Evolutionary conservation across 1,140 invertebrate genomes (phyloP).

Genomic region (Bemisia tabaci): DNA sequence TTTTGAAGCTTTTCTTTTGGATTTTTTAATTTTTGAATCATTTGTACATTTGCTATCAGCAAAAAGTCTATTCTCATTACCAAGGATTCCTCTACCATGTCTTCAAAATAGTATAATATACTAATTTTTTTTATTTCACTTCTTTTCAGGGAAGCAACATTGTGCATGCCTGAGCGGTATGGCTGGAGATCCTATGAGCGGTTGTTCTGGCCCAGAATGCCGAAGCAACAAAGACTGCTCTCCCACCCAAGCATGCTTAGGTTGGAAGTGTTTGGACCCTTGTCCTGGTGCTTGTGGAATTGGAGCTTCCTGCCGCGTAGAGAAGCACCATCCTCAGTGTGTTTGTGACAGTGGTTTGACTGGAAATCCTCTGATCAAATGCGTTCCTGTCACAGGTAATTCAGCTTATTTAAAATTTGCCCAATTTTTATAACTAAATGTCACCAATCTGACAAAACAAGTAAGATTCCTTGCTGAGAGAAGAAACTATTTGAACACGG

Average conservation of each 20-base stretch:
- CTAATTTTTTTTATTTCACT: too few species aligned
- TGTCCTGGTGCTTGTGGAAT: constrained; percentile 67
- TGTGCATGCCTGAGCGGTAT: constrained; percentile 62
- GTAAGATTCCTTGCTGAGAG: too few species aligned
- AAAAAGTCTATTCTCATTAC: too few species aligned
- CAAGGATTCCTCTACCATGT: too few species aligned
- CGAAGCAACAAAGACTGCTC: constrained; percentile 58
- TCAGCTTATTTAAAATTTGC: neutral
- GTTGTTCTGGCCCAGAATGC: constrained; percentile 62
- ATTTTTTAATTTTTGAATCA: too few species aligned
- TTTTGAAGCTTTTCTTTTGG: too few species aligned
- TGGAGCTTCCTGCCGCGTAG: constrained; percentile 50
- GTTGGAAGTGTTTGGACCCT: constrained; percentile 59
- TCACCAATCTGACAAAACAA: too few species aligned
- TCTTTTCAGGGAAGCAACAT: constrained; percentile 38
- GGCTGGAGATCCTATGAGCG: constrained; percentile 61
- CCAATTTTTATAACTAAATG: too few species aligned
- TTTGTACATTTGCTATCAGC: too few species aligned
- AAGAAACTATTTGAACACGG: too few species aligned
- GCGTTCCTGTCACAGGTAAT: constrained; percentile 39
- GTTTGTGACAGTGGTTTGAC: constrained; percentile 50
- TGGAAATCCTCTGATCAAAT: constrained; percentile 59
- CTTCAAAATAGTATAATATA: too few species aligned
- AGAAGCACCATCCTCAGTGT: constrained; percentile 63
- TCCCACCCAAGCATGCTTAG: constrained; percentile 55